A percentile compares a stretch with the other conserved stretches of the same genome.
phyloP scores from a whole-genome alignment of 2,888 invertebrate genomes.

The Brachylomia viminalis region DNA sequence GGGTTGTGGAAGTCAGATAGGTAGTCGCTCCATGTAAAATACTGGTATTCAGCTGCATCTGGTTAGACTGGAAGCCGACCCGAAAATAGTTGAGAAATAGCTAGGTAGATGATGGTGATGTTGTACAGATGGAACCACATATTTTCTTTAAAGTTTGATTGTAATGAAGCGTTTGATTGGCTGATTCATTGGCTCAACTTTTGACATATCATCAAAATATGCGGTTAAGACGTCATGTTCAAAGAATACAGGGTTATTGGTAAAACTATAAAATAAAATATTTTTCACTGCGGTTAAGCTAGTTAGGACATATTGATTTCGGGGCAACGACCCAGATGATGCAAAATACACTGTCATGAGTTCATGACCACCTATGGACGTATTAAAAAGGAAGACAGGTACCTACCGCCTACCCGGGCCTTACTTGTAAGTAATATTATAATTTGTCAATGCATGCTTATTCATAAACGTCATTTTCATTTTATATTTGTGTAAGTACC shows the following conservation, averaged over 20 bases:
- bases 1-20: no score
- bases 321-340: slow-evolving; percentile 44
- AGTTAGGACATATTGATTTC: background rate
- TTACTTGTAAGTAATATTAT: slow-evolving; percentile 4
- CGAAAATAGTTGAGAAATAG: no score
- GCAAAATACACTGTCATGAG: slow-evolving; percentile 18
- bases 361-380: slow-evolving; percentile 22
- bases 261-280: no score
- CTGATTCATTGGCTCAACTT: background rate
- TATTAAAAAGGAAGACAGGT: background rate
- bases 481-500: background rate
- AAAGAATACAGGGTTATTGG: background rate
- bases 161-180: background rate
- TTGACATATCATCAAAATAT: background rate
- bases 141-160: background rate
- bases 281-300: background rate
- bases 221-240: background rate
- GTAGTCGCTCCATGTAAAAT: no score
- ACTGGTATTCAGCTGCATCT: no score
- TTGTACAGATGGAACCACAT: background rate
- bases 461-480: background rate
- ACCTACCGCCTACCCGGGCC: background rate
- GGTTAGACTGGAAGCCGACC: no score
- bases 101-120: background rate
- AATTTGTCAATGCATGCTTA: slow-evolving; percentile 5